These are phyloP conservation scores for Epinephelus coioides DNA, from an alignment of 2,797 vertebrate genomes.

Conservation along the genomic window DNA sequence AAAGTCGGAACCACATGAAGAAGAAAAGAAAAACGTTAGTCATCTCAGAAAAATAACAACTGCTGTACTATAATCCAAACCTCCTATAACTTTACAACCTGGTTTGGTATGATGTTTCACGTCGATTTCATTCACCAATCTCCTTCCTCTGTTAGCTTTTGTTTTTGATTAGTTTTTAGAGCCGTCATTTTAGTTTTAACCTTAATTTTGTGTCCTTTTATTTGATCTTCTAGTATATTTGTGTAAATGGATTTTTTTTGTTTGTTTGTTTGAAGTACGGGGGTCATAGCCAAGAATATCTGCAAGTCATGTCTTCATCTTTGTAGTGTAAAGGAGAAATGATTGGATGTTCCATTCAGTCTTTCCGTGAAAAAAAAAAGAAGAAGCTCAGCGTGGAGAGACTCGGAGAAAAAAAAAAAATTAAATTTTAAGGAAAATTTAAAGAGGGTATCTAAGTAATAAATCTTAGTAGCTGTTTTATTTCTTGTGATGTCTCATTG, in stretches of 20 bases:
- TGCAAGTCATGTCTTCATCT: conserved; percentile 88
- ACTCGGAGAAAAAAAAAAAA: conserved; percentile 68
- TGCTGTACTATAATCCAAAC: conserved; percentile 96
- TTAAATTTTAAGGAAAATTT: conserved; percentile 77
- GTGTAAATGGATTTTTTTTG: conserved; percentile 69
- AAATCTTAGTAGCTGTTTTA: conserved; percentile 92
- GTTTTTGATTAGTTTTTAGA: conserved; percentile 72
- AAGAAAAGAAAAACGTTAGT: conserved; percentile 89
- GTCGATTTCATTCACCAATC: conserved; percentile 78
- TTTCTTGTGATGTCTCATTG: conserved; percentile 93
- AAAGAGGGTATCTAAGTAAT: conserved; percentile 89
- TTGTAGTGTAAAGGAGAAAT: conserved; percentile 75
- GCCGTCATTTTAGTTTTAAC: conserved; percentile 62
- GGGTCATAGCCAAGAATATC: conserved; percentile 88
- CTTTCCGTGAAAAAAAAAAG: conserved; percentile 79
- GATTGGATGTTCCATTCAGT: conserved; percentile 80
- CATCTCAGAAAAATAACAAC: conserved; percentile 94
- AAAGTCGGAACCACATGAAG: conserved; percentile 90
- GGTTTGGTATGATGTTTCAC: conserved; percentile 87
- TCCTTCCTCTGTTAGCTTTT: conserved; percentile 86
- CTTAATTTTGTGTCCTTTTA: conserved; percentile 66
- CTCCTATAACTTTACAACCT: conserved; percentile 91
- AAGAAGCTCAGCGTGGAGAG: conserved; percentile 75
- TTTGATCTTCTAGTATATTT: conserved; percentile 71
- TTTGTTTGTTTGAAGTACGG: conserved; percentile 61